phyloP scores from a whole-genome alignment of 2,113 vertebrate species.

The Phalacrocorax aristotelis region DNA sequence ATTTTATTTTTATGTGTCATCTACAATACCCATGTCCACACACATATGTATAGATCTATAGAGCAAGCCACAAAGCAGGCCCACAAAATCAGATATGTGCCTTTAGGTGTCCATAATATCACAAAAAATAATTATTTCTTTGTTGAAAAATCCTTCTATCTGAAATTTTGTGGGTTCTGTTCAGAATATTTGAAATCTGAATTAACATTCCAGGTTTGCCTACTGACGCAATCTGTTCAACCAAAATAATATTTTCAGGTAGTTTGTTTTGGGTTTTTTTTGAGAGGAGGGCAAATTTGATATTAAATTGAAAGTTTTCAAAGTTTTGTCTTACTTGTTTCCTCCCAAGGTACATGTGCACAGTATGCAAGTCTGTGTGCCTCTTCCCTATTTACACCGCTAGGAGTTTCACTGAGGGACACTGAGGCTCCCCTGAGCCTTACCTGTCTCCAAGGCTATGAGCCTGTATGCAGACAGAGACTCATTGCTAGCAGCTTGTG shows the following conservation, averaged over 20 bases:
- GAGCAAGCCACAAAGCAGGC: neutral
- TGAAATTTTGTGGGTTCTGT: neutral
- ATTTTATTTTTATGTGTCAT: neutral
- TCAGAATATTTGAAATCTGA: neutral
- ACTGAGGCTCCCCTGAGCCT: neutral
- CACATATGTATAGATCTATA: neutral
- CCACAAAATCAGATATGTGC: neutral
- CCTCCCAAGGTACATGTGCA: neutral
- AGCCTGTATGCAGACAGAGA: neutral
- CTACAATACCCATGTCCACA: neutral
- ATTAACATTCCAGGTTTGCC: neutral
- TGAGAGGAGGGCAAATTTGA: neutral
- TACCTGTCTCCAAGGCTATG: neutral
- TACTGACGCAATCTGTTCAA: neutral
- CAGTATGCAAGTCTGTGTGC: neutral
- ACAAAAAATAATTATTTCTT: neutral
- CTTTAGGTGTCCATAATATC: neutral
- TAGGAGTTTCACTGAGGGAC: neutral
- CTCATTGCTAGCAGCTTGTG: neutral
- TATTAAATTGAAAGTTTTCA: neutral
- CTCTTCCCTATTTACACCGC: neutral
- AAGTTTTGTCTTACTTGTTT: neutral
- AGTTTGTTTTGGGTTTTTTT: too few relatives aligned
- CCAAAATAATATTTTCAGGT: neutral
- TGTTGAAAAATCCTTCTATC: neutral